These are phyloP conservation scores for Anoplius nigerrimus DNA, from an alignment of 2,888 invertebrate species.

Conservation along the genomic window DNA sequence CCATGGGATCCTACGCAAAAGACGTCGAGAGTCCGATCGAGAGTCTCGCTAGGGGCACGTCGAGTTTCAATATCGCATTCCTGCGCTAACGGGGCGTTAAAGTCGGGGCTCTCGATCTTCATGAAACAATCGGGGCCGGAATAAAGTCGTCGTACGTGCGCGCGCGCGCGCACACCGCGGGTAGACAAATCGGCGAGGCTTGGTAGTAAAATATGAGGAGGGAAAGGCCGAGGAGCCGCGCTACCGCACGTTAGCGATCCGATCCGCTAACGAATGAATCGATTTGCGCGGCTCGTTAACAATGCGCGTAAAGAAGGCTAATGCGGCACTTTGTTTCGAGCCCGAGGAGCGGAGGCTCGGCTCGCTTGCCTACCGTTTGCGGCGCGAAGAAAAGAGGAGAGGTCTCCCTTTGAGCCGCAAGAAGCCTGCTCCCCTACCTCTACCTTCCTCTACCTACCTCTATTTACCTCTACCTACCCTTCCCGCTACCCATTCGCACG, in stretches of 20 bases:
- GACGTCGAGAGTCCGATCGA: no score
- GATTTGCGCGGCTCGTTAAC: conserved; percentile 60
- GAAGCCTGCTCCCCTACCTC: neutral
- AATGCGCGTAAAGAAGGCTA: conserved; percentile 56
- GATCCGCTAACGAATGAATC: conserved; percentile 57
- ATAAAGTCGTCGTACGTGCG: no score
- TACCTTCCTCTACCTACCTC: no score
- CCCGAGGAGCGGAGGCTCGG: no score
- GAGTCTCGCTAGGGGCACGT: no score
- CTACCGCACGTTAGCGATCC: conserved; percentile 49
- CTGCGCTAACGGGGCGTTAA: no score
- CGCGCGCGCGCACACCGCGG: no score
- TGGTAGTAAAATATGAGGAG: conserved; percentile 47
- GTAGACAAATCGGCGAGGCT: conserved; percentile 52
- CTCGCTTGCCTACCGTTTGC: conserved; percentile 37
- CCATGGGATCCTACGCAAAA: no score
- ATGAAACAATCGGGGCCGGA: conserved; percentile 15
- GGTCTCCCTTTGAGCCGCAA: conserved; percentile 20
- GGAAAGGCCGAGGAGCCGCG: conserved; percentile 50
- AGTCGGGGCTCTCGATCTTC: no score
- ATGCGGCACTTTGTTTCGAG: conserved; percentile 56
- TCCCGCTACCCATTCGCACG: no score
- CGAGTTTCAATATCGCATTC: no score
- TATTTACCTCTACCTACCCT: neutral
- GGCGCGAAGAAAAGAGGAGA: conserved; percentile 37